Conservation (phyloP, 2,888 invertebrate genomes). For the Notodonta ziczac region DNA sequence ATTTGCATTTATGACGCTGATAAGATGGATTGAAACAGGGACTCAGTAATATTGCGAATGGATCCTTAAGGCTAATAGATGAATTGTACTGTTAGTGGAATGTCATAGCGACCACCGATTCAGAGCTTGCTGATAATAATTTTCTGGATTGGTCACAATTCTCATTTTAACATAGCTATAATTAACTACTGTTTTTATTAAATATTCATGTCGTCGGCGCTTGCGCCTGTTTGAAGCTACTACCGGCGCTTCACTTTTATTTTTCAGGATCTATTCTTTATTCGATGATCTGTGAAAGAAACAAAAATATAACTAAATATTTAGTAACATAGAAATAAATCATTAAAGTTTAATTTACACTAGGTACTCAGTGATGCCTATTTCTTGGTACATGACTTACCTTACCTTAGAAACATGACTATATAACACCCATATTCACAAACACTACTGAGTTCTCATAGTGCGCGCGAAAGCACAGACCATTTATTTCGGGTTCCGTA, state of each 20-base stretch:
- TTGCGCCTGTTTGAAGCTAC: conserved; percentile 26
- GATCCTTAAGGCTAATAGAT: neutral
- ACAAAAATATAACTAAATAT: conserved; percentile 2
- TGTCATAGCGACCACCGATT: conserved; percentile 35
- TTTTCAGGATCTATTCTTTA: conserved; percentile 78
- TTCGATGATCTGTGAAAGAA: conserved; percentile 68
- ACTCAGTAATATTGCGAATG: neutral
- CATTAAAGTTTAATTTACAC: too few species aligned
- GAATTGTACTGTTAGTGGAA: conserved; percentile 29
- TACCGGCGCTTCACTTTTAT: conserved; percentile 54
- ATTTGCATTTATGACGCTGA: too few species aligned
- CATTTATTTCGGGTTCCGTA: too few species aligned
- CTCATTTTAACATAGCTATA: conserved; percentile 25
- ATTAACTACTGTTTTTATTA: conserved; percentile 26
- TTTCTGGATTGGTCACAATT: conserved; percentile 39
- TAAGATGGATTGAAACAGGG: neutral
- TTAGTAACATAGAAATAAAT: too few species aligned
- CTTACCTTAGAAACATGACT: too few species aligned
- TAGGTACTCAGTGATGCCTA: too few species aligned
- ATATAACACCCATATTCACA: too few species aligned
- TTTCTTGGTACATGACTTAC: too few species aligned
- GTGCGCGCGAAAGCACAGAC: too few species aligned
- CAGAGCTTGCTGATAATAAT: conserved; percentile 33
- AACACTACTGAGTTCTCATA: too few species aligned
- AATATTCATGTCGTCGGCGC: conserved; percentile 26